Evolutionary conservation across 2,797 vertebrate genomes (phyloP).

Genomic region (Notolabrus celidotus): DNA sequence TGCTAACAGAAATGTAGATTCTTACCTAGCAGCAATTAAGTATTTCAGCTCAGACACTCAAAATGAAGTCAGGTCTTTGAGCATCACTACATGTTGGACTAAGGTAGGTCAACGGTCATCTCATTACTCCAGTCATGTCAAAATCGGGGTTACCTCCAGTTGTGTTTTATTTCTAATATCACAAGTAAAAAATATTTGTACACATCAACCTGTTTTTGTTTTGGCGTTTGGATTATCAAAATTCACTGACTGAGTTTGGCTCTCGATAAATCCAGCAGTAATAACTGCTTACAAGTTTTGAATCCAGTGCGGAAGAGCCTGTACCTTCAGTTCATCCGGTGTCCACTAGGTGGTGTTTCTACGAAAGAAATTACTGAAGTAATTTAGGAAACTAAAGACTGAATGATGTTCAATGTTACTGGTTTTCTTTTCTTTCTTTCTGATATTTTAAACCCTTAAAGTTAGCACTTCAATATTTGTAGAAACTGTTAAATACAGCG

Average conservation of each 20-base stretch:
- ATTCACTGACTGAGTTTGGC: neutral
- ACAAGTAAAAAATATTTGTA: no score
- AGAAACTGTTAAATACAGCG: no score
- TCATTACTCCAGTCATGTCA: rapidly evolving
- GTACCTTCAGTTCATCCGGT: conserved; percentile 11
- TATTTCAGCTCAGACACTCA: neutral
- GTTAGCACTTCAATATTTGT: no score
- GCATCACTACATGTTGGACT: neutral
- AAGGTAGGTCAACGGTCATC: neutral
- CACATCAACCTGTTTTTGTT: neutral
- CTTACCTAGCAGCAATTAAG: no score
- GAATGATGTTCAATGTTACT: no score
- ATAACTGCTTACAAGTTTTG: no score
- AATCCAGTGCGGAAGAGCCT: neutral
- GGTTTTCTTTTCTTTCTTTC: no score
- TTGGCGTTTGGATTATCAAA: neutral
- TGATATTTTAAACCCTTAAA: no score
- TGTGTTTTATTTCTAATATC: no score
- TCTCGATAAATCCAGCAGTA: neutral
- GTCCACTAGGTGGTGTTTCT: conserved; percentile 1
- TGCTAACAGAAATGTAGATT: neutral
- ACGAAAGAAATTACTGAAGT: neutral
- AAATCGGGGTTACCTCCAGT: neutral
- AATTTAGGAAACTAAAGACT: no score
- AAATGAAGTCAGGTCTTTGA: neutral